Evolutionary conservation across 2,888 invertebrate genomes (phyloP).

Genomic region (Masnerella sp.): DNA sequence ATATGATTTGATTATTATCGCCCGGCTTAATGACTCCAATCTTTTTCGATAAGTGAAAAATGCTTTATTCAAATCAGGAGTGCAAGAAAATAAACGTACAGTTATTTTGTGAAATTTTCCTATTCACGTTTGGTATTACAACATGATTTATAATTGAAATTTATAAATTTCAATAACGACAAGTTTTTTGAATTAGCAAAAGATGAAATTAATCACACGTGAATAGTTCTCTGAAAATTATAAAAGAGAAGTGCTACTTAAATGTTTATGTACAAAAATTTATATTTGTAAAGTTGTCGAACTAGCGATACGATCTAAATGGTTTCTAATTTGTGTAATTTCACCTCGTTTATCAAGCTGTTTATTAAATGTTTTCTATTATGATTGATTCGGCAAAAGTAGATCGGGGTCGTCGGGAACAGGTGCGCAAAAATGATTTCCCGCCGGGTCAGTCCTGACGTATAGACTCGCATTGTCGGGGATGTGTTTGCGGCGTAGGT

Average conservation of each 20-base stretch:
- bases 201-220: too few relatives aligned
- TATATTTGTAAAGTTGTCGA: neutral
- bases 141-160: too few relatives aligned
- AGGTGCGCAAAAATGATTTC: constrained; percentile 42
- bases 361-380: constrained; percentile 35
- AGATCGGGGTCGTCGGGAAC: constrained; percentile 18
- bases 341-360: constrained; percentile 30
- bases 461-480: constrained; percentile 71
- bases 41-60: neutral
- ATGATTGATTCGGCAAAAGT: constrained; percentile 36
- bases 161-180: too few relatives aligned
- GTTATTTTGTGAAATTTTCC: too few relatives aligned
- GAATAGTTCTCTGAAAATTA: too few relatives aligned
- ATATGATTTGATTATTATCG: constrained; percentile 28
- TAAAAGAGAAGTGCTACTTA: too few relatives aligned
- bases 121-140: too few relatives aligned
- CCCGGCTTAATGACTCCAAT: neutral
- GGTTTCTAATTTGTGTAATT: constrained; percentile 33
- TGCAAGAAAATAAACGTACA: neutral
- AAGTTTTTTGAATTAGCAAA: too few relatives aligned
- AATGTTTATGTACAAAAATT: too few relatives aligned
- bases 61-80: neutral
- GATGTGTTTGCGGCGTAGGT: constrained; percentile 75
- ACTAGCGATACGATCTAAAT: constrained; percentile 21
- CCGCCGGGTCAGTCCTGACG: constrained; percentile 67